Percentiles rank a stretch among this genome's conserved stretches.
Conservation (phyloP, 2,797 vertebrate genomes). For the Gobio occitaniae region DNA sequence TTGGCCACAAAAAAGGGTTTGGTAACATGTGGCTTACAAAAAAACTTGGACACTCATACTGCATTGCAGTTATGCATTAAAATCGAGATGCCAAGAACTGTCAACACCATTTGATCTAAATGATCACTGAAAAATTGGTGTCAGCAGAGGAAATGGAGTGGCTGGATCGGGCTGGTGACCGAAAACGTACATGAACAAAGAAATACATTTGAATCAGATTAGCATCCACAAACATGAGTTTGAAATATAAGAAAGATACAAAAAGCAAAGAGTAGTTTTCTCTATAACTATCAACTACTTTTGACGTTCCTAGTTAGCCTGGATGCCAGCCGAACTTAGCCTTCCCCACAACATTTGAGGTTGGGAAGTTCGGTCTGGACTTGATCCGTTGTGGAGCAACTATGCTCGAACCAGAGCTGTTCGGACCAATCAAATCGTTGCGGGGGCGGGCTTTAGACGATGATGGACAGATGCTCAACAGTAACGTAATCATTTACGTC, state of each 20-base stretch:
- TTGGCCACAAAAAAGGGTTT: conserved; percentile 5
- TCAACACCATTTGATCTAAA: background rate
- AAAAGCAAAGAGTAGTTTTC: background rate
- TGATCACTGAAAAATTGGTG: background rate
- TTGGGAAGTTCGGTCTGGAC: too few relatives aligned
- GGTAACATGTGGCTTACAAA: conserved; percentile 19
- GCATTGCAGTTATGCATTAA: background rate
- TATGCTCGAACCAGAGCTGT: too few relatives aligned
- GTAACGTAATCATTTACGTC: too few relatives aligned
- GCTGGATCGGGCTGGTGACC: background rate
- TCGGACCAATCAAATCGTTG: too few relatives aligned
- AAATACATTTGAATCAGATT: background rate
- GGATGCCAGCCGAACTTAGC: too few relatives aligned
- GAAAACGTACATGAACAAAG: background rate
- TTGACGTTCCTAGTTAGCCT: background rate
- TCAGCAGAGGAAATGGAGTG: background rate
- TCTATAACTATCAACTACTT: background rate
- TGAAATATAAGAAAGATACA: background rate
- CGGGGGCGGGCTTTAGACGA: too few relatives aligned
- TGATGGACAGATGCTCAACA: too few relatives aligned
- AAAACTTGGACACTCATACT: conserved; percentile 15
- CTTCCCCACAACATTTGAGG: too few relatives aligned
- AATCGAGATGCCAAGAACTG: background rate
- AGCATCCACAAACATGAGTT: background rate
- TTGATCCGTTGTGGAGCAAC: too few relatives aligned